phyloP scores from a whole-genome alignment of 1,140 invertebrate genomes.

The Tigriopus japonicus region DNA sequence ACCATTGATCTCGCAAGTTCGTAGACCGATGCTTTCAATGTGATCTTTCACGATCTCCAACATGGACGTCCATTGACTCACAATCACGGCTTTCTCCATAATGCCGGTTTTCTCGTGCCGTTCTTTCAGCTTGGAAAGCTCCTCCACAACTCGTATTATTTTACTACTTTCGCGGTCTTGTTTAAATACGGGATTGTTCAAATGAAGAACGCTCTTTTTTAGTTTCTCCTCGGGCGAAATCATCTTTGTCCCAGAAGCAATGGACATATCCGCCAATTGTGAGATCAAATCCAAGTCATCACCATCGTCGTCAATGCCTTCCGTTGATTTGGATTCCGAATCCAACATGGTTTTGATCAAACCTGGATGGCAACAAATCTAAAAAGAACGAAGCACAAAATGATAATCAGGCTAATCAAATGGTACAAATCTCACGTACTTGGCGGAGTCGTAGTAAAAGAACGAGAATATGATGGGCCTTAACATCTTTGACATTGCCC shows the following conservation, averaged over 20 bases:
- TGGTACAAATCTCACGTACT: not conserved
- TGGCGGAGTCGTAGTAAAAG: slow-evolving; percentile 63
- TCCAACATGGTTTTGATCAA: slow-evolving; percentile 41
- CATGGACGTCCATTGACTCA: slow-evolving; percentile 68
- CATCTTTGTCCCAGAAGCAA: slow-evolving; percentile 32
- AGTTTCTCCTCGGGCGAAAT: slow-evolving; percentile 37
- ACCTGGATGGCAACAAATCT: slow-evolving; percentile 62
- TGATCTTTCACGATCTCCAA: slow-evolving; percentile 43
- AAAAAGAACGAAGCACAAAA: too few relatives aligned
- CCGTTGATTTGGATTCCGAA: slow-evolving; percentile 23
- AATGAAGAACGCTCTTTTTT: slow-evolving; percentile 7
- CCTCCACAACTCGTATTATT: slow-evolving; percentile 4
- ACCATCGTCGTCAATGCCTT: slow-evolving; percentile 20
- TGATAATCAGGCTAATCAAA: too few relatives aligned
- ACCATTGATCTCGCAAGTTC: slow-evolving; percentile 44
- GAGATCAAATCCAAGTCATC: slow-evolving; percentile 37
- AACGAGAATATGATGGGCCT: slow-evolving; percentile 54
- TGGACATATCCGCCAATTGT: slow-evolving; percentile 36
- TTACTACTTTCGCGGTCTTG: slow-evolving; percentile 5
- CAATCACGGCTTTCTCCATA: slow-evolving; percentile 52
- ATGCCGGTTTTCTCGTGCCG: not conserved
- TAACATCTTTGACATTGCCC: slow-evolving; percentile 29
- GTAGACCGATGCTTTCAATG: slow-evolving; percentile 32
- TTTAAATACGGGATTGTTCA: slow-evolving; percentile 14
- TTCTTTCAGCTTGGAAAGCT: slow-evolving; percentile 5